Base-by-base conservation (phyloP, 2,797 vertebrate species). In the Geotrypetes seraphini region DNA sequence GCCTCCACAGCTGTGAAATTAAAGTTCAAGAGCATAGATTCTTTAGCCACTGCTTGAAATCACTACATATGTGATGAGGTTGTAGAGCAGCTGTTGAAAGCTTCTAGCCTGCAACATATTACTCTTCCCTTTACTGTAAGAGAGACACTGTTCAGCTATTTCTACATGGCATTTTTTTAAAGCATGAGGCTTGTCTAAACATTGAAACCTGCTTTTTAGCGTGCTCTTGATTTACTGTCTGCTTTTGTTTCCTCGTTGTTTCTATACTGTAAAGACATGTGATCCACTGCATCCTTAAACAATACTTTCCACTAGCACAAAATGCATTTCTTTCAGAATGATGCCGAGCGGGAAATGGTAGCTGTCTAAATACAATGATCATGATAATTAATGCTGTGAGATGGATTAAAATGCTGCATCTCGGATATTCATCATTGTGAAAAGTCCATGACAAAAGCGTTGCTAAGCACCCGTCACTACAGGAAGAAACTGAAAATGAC, bases 401-500 rank as follows among this genome's bases (percentile, higher is more conserved):
- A 46, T 56, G 63, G 43, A 56, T 13, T 49, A 33, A 33, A 67
- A 55, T 49, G 16, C 23, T 51, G 23, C 23, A 27, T 32, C 59
- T 45, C 41, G 60, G 51, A 28, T 71, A 47, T 47, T 28, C 39
- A 35, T 51, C 63, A 25, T 19, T 62, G 58, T 51, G 64, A 39
- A 62, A 64, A 50, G 24, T 46, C 50, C 13, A 19, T 25, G 38
- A 7, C 23, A 63, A 39, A 37, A 53, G 50, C 19, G 37, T 61
- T 71, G 59, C 48, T 58, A 49, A 65, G 63, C 28, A 57, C 38
- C 31, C 18, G 3, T 50, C 53, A 43, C 23, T 28, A 12, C 39
- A 34, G 50, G 58, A 36, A 53, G 14, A 40, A 48, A 49, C 30
- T 26, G 49, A 61, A 62, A 63, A 54, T 51, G 53, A 57, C 42